Evolutionary conservation across 2,113 vertebrate species (phyloP), one percentile per base, ranked within the genome.

Genomic region (Leptobrachium ailaonicum): DNA sequence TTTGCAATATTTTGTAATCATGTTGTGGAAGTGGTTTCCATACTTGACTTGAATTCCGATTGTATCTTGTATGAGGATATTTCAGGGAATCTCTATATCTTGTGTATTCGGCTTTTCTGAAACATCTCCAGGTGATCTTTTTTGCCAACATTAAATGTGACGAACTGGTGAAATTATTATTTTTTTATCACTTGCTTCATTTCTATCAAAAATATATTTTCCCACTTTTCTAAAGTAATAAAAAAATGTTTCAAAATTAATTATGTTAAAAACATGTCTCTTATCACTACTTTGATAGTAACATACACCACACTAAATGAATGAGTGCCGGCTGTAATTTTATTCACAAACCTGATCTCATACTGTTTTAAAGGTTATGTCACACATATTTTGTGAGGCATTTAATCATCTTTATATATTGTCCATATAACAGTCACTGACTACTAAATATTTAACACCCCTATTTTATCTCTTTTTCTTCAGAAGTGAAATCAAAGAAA

Each of bases 291-390:
- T 32, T 32, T 32, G 20, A 32, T 32, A 32, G 20, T 32, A 32
- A 32, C 20, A 32, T 32, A 32, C 20, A 32, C 20, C 20, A 32
- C 20, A 32, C 20, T 32, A 32, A 32, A 32, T 32, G 20, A 32
- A 32, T 32, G 20, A 32, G 20, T 32, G 20, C 20, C 20, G 20
- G 20, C 20, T 32, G 76, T 70, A 14, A 77, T 77, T 77, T 60
- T 47, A 54, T 20, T 60, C 53, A 43, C 20, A 62, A 70, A 69
- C 54, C 58, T 60, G 41, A 7, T 62, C 56, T 67, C 43, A 44
- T 60, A 69, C n/a, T 58, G 41, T 67, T 77, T 70, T 58, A 77
- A 77, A 77, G 76, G 76, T 77, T 70, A 70, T 77, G 76, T 62
- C 76, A 77, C 44, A 40, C 53, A 58, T 77, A 77, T 77, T 77